phyloP scores from a whole-genome alignment of 35 echinoderm and acorn worm species.

The Apostichopus californicus region DNA sequence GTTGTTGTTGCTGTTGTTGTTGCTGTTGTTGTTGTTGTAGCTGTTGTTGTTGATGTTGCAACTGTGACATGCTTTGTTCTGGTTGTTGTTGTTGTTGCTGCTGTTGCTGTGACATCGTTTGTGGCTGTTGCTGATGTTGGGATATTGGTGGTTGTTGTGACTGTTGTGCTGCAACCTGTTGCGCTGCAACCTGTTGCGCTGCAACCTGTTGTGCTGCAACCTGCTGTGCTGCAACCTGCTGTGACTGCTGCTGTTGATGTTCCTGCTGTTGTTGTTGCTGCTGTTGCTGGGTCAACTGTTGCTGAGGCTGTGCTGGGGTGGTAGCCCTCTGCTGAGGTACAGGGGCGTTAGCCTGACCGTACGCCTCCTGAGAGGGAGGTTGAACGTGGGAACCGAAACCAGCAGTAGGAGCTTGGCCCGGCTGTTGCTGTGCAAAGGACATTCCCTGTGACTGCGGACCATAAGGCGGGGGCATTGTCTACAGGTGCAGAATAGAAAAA shows the following conservation, averaged over 20 bases:
- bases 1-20: slow-evolving; percentile 48
- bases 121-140: slow-evolving; percentile 55
- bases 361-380: slow-evolving; percentile 17
- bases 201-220: background rate
- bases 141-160: slow-evolving; percentile 30
- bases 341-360: slow-evolving; percentile 32
- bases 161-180: slow-evolving; percentile 35
- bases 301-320: slow-evolving; percentile 24
- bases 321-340: slow-evolving; percentile 50
- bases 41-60: slow-evolving; percentile 47
- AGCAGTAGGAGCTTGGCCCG: slow-evolving; percentile 23
- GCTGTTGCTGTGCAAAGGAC: slow-evolving; percentile 52
- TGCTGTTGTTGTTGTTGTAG: slow-evolving; percentile 24
- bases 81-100: slow-evolving; percentile 38
- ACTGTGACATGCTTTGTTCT: slow-evolving; percentile 20
- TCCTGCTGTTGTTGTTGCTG: slow-evolving; percentile 39
- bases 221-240: slow-evolving; percentile 2
- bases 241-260: slow-evolving; percentile 29
- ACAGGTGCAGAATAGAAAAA: background rate
- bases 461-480: slow-evolving; percentile 68
- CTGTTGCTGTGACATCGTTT: slow-evolving; percentile 23
- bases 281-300: slow-evolving; percentile 36
- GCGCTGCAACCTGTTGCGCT: background rate
- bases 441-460: slow-evolving; percentile 59
- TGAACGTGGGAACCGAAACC: slow-evolving; percentile 49